Evolutionary conservation across 2,113 vertebrate species (phyloP).

Genomic region (Paradoxurus hermaphroditus): DNA sequence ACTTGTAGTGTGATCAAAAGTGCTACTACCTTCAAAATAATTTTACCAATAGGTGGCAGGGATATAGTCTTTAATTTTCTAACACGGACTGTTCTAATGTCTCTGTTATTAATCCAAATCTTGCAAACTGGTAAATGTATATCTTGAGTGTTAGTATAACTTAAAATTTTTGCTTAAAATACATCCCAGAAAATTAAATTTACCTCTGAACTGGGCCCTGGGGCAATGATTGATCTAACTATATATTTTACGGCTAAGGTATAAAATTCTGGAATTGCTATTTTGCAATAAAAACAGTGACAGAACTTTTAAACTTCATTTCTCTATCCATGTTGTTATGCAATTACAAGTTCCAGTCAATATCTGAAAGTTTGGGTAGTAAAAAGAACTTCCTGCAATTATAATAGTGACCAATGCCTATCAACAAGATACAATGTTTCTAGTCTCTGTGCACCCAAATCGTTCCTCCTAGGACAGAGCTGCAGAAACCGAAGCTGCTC

Average conservation of each 20-base stretch:
- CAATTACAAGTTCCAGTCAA: neutral
- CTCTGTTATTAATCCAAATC: neutral
- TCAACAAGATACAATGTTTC: neutral
- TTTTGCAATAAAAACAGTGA: slow-evolving; percentile 45
- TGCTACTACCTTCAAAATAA: neutral
- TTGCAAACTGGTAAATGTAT: slow-evolving; percentile 5
- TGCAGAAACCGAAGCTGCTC: neutral
- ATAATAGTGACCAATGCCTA: neutral
- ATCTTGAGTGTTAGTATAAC: neutral
- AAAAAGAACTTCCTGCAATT: neutral
- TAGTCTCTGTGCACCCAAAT: neutral
- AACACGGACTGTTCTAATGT: neutral
- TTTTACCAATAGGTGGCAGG: neutral
- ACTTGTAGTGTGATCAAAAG: neutral
- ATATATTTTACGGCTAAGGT: slow-evolving; percentile 55
- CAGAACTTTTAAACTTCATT: slow-evolving; percentile 44
- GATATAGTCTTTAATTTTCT: slow-evolving; percentile 26
- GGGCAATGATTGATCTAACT: slow-evolving; percentile 51
- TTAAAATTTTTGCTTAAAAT: slow-evolving; percentile 49
- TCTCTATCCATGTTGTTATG: neutral
- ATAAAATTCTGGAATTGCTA: slow-evolving; percentile 52
- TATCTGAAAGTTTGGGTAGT: neutral
- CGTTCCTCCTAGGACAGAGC: neutral
- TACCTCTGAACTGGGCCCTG: neutral
- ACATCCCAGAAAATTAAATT: slow-evolving; percentile 56